Base-by-base conservation (phyloP, 2,113 vertebrate species). In the Lipotes vexillifer region DNA sequence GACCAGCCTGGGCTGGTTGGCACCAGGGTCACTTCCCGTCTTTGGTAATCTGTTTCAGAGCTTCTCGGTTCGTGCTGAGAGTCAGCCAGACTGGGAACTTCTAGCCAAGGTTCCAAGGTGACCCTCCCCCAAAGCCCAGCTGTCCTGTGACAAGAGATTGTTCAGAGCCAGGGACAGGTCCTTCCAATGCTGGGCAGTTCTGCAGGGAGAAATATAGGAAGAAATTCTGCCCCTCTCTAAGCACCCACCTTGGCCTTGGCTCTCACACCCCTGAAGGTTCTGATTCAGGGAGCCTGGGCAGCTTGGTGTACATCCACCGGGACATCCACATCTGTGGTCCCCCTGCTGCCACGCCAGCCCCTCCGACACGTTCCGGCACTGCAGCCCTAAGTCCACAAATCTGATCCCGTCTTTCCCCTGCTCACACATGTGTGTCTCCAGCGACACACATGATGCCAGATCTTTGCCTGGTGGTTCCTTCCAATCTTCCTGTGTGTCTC, bases 321-420 rank as follows among this genome's bases (percentile, higher is more conserved):
- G 31, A 33, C 0, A 0, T 18, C 75, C 4, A 0, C 36, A 0
- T 3, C 61, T 8, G 49, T 1, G 18, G 11, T 2, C 27, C 25
- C n/a, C 41, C 68, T 49, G 72, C 13, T 18, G n/a, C 75, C 7
- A 0, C 13, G 1, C 27, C 20, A 2, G 46, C 63, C 52, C 31
- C 8, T 20, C 23, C 4, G 1, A 0, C 31, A 8, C 29, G 4
- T 46, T 8, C 3, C 6, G 9, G n/a, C 21, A 13, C 23, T 3
- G 3, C 29, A 85, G 81, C 90, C 21, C 1, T 0, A 13, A 31
- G 82, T 36, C 31, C 44, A 27, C 1, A 17, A 31, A 6, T 27
- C 33, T 3, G 36, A 57, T 12, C 44, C 29, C 3, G 0, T n/a
- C 78, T 75, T 27, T 29, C 52, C 21, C 46, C 52, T n/a, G 68